Conservation (phyloP, 2,888 invertebrate species). For the Trichopria drosophilae region DNA sequence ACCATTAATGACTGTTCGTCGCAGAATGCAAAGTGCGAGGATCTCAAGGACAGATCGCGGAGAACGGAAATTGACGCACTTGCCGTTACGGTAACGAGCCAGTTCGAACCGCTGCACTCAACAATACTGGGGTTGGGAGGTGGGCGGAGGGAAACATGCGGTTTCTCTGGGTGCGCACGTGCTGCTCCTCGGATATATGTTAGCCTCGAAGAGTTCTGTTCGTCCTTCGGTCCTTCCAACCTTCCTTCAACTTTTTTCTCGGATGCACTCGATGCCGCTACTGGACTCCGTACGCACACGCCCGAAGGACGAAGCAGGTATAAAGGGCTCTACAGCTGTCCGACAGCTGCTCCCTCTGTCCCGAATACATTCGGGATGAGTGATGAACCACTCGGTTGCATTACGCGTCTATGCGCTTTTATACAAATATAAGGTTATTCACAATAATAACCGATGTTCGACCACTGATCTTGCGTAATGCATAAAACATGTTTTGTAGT, state of each 20-base stretch:
- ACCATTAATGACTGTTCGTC: conserved; percentile 2
- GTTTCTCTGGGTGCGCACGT: conserved; percentile 26
- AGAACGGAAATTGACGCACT: conserved; percentile 39
- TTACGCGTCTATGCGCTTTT: no score
- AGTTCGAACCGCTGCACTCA: no score
- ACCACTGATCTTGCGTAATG: no score
- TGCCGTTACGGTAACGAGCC: conserved; percentile 40
- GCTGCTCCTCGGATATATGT: conserved; percentile 28
- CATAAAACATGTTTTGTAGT: no score
- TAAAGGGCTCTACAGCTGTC: conserved; percentile 59
- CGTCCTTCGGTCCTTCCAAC: conserved; percentile 1
- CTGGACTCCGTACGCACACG: conserved; percentile 41
- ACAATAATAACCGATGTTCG: no score
- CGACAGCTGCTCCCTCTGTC: conserved; percentile 58
- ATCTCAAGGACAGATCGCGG: conserved; percentile 20
- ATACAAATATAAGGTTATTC: no score
- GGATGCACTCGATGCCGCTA: conserved; percentile 38
- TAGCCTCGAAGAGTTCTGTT: conserved; percentile 16
- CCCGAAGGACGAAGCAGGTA: conserved; percentile 52
- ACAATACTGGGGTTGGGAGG: no score
- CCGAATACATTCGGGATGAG: conserved; percentile 56
- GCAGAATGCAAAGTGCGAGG: conserved; percentile 3
- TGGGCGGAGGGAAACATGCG: conserved; percentile 10
- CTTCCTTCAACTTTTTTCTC: conserved; percentile 28
- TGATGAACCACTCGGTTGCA: conserved; percentile 47